Conservation (phyloP, 2,888 invertebrate species). For the Doris montereyensis region DNA sequence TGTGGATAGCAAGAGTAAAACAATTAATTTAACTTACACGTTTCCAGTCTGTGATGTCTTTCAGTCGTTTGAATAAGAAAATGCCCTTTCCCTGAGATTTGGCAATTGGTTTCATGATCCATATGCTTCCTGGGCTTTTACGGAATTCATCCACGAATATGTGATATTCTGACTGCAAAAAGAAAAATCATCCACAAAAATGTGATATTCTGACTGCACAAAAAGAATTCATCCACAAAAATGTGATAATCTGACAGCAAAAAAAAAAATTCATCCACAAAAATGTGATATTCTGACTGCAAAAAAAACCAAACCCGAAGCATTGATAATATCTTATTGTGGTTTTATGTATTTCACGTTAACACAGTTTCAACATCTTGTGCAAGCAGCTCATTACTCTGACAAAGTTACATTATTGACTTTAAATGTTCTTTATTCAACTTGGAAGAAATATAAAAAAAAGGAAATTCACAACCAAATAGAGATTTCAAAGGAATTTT, state of each 20-base stretch:
- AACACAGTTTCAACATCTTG: too few species aligned
- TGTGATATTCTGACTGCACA: slow-evolving; percentile 76
- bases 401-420: too few species aligned
- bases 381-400: too few species aligned
- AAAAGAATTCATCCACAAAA: slow-evolving; percentile 77
- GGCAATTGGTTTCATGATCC: slow-evolving; percentile 80
- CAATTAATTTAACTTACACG: slow-evolving; percentile 69
- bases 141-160: slow-evolving; percentile 78
- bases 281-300: slow-evolving; percentile 78
- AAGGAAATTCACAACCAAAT: too few species aligned
- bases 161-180: slow-evolving; percentile 76
- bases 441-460: too few species aligned
- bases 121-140: slow-evolving; percentile 76
- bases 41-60: slow-evolving; percentile 76
- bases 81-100: slow-evolving; percentile 79
- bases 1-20: too few species aligned
- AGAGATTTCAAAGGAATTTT: too few species aligned
- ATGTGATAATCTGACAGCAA: slow-evolving; percentile 77
- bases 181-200: slow-evolving; percentile 77
- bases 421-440: too few species aligned
- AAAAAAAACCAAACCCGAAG: too few species aligned
- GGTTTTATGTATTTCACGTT: too few species aligned
- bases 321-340: too few species aligned
- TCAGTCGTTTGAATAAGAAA: slow-evolving; percentile 77
- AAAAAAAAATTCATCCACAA: slow-evolving; percentile 77